Base-by-base conservation (phyloP, 1,140 invertebrate genomes). In the Phymorhynchus buccinoides region DNA sequence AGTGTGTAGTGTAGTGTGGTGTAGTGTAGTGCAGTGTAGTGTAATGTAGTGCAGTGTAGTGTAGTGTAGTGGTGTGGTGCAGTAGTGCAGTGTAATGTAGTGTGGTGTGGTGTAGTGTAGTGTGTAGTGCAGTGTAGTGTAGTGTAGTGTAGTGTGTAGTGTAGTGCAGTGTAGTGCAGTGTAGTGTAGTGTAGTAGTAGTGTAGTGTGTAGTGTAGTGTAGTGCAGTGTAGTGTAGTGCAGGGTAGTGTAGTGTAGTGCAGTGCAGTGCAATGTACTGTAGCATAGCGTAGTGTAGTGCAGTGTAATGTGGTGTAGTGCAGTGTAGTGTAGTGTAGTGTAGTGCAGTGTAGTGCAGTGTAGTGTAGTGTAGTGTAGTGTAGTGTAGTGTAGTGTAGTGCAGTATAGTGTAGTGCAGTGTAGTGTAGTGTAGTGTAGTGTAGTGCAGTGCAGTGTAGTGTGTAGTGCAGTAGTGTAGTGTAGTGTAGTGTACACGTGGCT, bases 161-260 rank as follows among this genome's bases (percentile, higher is more conserved):
- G 84, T 78, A 68, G 85, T 56, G 75, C 62, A 71, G 75, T 56
- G 37, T 78, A 35, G 44, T 39, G 48, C 56, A 52, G 83, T 89
- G 87, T 86, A 80, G 83, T 89, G 85, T 88, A 82, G 85, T 89
- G 83, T 89, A 77, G 75, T 88, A 84, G 84, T 87, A 86, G 83
- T 85, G 77, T 86, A 88, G 79, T 85, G 86, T 85, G 87, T 87
- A 85, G 87, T 88, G 83, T 87, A 73, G 85, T 85, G 83, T 88
- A 81, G 86, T 81, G 81, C 84, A 79, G 87, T 88, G 86, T 88
- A 80, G 87, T 88, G 86, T 88, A 83, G 87, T 85, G 82, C 84
- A 80, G 87, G 77, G 86, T 86, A 80, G 86, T 85, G 87, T 88
- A 85, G 86, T 88, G 84, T 86, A 75, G 84, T 85, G 80, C 86